Base-by-base conservation (phyloP, 1,140 invertebrate genomes). In the Drosophila obscura region DNA sequence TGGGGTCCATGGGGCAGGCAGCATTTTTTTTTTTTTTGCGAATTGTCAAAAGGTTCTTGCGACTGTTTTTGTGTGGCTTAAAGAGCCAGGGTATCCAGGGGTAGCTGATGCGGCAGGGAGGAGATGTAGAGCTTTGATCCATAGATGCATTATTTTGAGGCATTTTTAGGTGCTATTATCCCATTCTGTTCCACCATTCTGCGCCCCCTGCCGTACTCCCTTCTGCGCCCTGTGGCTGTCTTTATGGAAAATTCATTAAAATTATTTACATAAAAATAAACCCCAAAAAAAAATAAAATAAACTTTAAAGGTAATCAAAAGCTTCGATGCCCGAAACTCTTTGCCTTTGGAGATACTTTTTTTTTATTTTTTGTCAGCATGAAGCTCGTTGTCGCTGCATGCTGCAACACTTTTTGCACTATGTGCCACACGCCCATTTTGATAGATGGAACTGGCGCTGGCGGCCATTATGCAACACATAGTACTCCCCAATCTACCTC, bases 401-500 rank as follows among this genome's bases (percentile, higher is more conserved):
- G 80, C 76, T 85, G 80, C 76, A 80, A 60, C 80, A 80, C 49
- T 85, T 79, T 87, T 87, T 88, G 77, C 59, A 57, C 69, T 72
- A 44, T 55, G 63, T 55, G 63, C 72, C 67, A 71, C 62, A 77
- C 65, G 79, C 71, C 79, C 77, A 82, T 78, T 82, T 87, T 87
- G 83, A 87, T 87, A 88, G 82, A 85, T 85, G 81, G 87, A 78
- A 80, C 79, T n/a, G n/a, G n/a, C 35, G 35, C 72, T 87, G 73
- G 74, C 79, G 79, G 74, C 82, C 74, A 87, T 87, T 87, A 87
- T 88, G 83, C 83, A 87, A 77, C 72, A 55, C 61, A 55, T 22
- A 5, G 26, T 9, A 9, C 31, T 9, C 31, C 3, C 31, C 19
- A 1, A 1, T 4, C 31, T 8, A 1, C 3, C 31, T 4, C 31